Evolutionary conservation across 2,113 vertebrate genomes (phyloP), one percentile per base, ranked within the genome.

Genomic region (Oryzias curvinotus): DNA sequence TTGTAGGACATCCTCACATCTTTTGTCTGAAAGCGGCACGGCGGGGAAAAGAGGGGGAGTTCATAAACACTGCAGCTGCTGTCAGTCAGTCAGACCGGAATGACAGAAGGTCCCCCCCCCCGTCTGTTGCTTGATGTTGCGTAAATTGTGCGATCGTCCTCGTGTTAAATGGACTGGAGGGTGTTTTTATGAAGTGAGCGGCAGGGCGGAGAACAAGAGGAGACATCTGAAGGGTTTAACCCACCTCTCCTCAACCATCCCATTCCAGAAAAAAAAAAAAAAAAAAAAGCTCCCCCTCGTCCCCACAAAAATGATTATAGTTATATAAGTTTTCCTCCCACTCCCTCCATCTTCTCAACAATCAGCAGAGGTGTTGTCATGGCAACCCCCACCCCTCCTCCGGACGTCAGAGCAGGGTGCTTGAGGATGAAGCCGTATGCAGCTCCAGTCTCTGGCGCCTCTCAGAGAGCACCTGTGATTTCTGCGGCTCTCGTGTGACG

Each of bases 291-390:
- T 10, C 36, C 28, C 43, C 30, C 52, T 17, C 26, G 42, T 23
- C 43, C 52, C 42, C 19, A 23, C 25, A 60, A 78, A 71, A 71
- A 62, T 45, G 50, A 85, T 83, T 74, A 79, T 79, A 80, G 79
- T 88, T 89, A 87, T 84, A 87, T 89, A 90, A 84, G 76, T 87
- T 88, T 85, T 79, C 81, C 88, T 89, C 86, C 86, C 81, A 84
- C 86, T 76, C 68, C 80, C 79, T 78, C 74, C 58, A 66, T 80
- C 79, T 77, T 73, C 68, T 68, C 56, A 28, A 44, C 63, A 68
- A 81, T 61, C 74, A 79, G 70, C 75, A 68, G 88, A 78, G 65
- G 49, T 58, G 85, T 91, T 80, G 59, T 82, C 87, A 91, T 91
- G 21, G 83, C 85, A 64, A 66, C 89, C 28, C 65, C 78, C 82